Percentiles rank a stretch among this genome's conserved stretches.
Evolutionary conservation across 2,113 vertebrate species (phyloP).

Genomic region (Hippoglossus stenolepis): DNA sequence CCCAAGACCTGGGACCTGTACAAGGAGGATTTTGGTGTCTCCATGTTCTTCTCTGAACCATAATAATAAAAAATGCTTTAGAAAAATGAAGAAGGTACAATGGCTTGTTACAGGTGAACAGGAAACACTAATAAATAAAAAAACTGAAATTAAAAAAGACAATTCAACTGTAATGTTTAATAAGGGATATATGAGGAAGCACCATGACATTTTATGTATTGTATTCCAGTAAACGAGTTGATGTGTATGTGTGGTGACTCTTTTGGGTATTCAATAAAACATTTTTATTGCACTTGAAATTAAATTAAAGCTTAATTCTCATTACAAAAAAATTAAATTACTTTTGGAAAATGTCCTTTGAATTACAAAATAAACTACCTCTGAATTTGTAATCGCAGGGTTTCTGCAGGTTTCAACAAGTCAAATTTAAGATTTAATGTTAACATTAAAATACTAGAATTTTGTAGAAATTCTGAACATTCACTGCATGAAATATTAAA

Average conservation of each 20-base stretch:
- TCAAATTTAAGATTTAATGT: no score
- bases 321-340: not conserved
- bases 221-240: not conserved
- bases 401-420: no score
- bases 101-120: not conserved
- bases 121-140: conserved; percentile 23
- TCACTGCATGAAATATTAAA: no score
- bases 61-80: conserved; percentile 35
- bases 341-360: no score
- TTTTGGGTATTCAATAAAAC: no score
- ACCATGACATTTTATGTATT: not conserved
- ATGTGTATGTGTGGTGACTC: no score
- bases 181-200: not conserved
- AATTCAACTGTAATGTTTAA: not conserved
- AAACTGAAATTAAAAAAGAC: not conserved
- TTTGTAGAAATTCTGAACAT: no score
- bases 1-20: conserved; percentile 91
- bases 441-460: no score
- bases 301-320: not conserved
- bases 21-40: conserved; percentile 89
- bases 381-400: no score
- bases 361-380: no score
- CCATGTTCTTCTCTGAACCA: conserved; percentile 83
- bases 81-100: not conserved
- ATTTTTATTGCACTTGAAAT: not conserved